Percentiles rank a stretch among this genome's conserved stretches.
These are phyloP conservation scores for Odocoileus virginianus DNA, from an alignment of 2,113 vertebrate genomes.

Conservation along the genomic window DNA sequence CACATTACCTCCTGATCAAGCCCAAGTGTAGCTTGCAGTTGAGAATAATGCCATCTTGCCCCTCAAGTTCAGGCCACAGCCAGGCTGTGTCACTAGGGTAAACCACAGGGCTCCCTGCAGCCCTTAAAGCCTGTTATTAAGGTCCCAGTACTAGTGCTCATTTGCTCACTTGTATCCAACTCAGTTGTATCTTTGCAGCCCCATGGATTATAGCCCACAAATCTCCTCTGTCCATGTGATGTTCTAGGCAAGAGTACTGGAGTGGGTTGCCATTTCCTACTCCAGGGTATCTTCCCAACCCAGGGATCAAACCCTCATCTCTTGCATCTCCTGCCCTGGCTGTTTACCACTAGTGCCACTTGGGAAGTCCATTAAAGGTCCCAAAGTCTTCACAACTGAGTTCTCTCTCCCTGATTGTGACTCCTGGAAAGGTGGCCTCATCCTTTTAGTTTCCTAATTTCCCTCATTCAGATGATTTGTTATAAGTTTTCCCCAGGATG, in stretches of 20 bases:
- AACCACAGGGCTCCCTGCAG: neutral
- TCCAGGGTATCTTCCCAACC: neutral
- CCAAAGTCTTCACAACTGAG: neutral
- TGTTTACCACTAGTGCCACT: neutral
- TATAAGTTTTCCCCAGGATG: neutral
- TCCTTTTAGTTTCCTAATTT: neutral
- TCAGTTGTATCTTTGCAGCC: neutral
- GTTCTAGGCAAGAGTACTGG: neutral
- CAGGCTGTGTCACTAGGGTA: accelerated
- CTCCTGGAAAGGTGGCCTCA: neutral
- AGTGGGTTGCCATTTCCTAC: neutral
- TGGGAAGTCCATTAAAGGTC: neutral
- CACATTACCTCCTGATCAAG: neutral
- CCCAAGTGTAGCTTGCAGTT: neutral
- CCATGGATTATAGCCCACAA: neutral
- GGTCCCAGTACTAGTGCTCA: neutral
- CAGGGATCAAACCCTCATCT: neutral
- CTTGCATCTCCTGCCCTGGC: neutral
- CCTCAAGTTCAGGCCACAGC: neutral
- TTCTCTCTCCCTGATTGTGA: neutral
- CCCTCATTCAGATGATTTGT: neutral
- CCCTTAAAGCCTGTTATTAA: neutral
- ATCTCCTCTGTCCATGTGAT: neutral
- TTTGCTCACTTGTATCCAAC: neutral
- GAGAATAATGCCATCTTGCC: neutral